Percentiles rank a stretch among this genome's conserved stretches.
Evolutionary conservation across 2,797 vertebrate species (phyloP).

Genomic region (Myoxocephalus aenaeus): DNA sequence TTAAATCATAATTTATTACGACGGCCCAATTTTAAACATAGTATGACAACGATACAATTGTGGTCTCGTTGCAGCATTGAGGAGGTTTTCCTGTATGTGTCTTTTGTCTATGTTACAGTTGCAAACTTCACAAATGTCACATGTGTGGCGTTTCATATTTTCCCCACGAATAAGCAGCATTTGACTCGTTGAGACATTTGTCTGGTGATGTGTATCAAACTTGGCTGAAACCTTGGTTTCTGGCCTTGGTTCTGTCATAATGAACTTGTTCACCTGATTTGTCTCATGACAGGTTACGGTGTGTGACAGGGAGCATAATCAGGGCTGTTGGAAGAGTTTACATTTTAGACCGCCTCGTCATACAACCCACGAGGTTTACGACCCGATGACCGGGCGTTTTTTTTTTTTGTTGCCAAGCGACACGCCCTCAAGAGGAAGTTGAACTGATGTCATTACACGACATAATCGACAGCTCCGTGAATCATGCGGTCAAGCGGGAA

Average conservation of each 20-base stretch:
- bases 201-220: neutral
- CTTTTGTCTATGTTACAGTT: neutral
- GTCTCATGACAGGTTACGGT: neutral
- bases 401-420: conserved; percentile 37
- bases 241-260: neutral
- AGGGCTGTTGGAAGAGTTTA: neutral
- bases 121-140: conserved; percentile 4
- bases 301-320: neutral
- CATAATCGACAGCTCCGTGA: conserved; percentile 36
- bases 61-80: neutral
- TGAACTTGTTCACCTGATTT: neutral
- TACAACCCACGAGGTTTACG: neutral
- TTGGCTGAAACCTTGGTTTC: no score
- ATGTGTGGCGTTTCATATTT: neutral
- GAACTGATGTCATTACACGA: conserved; percentile 31
- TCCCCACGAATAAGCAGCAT: neutral
- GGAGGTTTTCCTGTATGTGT: neutral
- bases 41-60: neutral
- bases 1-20: neutral
- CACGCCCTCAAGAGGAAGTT: conserved; percentile 56
- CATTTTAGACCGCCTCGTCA: neutral
- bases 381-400: neutral
- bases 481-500: conserved; percentile 8
- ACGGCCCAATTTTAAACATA: neutral
- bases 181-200: neutral